Percentiles rank a stretch among this genome's conserved stretches.
Conservation (phyloP, 1,140 invertebrate genomes). For the Drosophila varians region DNA sequence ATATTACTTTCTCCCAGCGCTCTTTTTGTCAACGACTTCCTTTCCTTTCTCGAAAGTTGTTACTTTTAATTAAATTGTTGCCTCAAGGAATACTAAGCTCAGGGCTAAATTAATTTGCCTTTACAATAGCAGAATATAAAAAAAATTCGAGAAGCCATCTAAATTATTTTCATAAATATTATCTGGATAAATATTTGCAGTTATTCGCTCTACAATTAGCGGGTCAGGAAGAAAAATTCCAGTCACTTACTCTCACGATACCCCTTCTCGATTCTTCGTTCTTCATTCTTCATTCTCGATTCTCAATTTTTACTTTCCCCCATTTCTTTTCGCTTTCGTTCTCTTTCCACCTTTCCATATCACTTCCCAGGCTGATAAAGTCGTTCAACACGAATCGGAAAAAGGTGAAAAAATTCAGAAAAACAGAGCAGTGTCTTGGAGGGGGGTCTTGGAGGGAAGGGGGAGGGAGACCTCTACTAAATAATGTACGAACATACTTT, state of each 20-base stretch:
- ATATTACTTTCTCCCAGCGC: conserved; percentile 6
- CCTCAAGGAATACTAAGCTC: too few species aligned
- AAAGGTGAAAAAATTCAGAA: conserved; percentile 15
- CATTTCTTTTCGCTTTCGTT: background rate
- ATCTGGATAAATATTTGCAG: conserved; percentile 36
- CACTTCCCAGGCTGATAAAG: conserved; percentile 43
- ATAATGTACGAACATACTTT: conserved; percentile 74
- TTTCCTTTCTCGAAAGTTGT: background rate
- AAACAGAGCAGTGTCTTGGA: background rate
- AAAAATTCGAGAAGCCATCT: too few species aligned
- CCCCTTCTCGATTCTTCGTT: background rate
- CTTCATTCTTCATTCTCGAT: background rate
- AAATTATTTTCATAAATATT: conserved; percentile 33
- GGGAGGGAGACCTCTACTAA: conserved; percentile 35
- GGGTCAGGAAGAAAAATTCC: background rate
- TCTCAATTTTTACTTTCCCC: conserved; percentile 1
- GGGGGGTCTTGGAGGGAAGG: too few species aligned
- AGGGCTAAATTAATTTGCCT: background rate
- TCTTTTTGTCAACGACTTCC: conserved; percentile 7
- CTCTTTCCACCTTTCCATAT: conserved; percentile 14
- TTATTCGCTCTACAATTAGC: conserved; percentile 23
- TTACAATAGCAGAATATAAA: too few species aligned
- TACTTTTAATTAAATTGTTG: background rate
- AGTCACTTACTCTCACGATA: too few species aligned
- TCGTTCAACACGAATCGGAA: conserved; percentile 19